phyloP scores from a whole-genome alignment of 2,797 vertebrate species.

The Stomatorhinus walkeri region DNA sequence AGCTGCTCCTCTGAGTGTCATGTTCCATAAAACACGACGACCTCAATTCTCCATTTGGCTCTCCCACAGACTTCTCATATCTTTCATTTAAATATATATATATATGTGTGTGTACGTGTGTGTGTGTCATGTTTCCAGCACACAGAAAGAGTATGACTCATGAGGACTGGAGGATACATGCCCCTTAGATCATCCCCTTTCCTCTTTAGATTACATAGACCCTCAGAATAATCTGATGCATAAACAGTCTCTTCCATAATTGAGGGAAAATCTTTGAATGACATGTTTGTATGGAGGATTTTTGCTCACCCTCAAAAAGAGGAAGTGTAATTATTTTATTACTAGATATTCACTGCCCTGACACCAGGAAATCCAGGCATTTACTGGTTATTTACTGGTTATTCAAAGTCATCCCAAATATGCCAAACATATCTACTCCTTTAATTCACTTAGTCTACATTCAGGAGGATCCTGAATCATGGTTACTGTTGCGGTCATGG shows the following conservation, averaged over 20 bases:
- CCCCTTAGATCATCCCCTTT: slow-evolving; percentile 33
- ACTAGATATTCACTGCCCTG: background rate
- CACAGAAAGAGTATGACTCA: slow-evolving; percentile 22
- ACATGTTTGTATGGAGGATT: background rate
- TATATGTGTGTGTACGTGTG: background rate
- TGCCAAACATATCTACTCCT: background rate
- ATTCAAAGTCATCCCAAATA: background rate
- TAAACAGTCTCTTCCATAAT: background rate
- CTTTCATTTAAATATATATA: background rate
- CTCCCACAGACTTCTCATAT: background rate
- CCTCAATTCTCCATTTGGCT: background rate
- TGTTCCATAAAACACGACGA: background rate
- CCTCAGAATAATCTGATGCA: background rate
- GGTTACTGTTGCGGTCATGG: background rate
- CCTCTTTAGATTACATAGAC: background rate
- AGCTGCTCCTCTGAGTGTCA: background rate
- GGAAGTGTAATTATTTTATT: background rate
- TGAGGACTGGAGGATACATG: slow-evolving; percentile 18
- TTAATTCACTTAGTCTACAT: background rate
- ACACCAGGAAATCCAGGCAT: slow-evolving; percentile 19
- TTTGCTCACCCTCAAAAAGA: background rate
- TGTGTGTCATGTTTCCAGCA: slow-evolving; percentile 25
- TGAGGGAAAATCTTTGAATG: background rate
- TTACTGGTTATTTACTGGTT: background rate
- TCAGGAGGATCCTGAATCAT: slow-evolving; percentile 6